phyloP scores from a whole-genome alignment of 2,888 invertebrate genomes.

The Thumatha senex region DNA sequence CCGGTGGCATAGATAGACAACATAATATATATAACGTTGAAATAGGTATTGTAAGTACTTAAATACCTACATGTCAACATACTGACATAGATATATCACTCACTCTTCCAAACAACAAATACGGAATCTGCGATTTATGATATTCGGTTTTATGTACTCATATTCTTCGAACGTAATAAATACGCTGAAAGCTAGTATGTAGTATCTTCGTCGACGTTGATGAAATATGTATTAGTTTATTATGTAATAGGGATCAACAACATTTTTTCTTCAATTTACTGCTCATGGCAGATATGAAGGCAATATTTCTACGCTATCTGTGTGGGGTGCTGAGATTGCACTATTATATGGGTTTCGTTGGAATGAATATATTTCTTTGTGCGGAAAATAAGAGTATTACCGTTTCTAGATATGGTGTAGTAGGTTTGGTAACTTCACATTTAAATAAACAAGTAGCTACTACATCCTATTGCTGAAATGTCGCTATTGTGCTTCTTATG shows the following conservation, averaged over 20 bases:
- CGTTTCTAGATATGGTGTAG: slow-evolving; percentile 31
- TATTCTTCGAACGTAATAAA: slow-evolving; percentile 23
- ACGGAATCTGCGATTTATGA: slow-evolving; percentile 12
- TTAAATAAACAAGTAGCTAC: too few relatives aligned
- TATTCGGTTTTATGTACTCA: slow-evolving; percentile 8
- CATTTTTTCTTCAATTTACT: slow-evolving; percentile 66
- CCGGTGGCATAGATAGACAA: slow-evolving; percentile 12
- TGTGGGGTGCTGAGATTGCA: slow-evolving; percentile 65
- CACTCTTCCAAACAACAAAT: slow-evolving; percentile 5
- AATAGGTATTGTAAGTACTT: not conserved
- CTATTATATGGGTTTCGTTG: slow-evolving; percentile 58
- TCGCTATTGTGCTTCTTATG: too few relatives aligned
- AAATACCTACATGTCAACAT: not conserved
- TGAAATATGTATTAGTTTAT: slow-evolving; percentile 66
- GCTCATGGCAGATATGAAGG: slow-evolving; percentile 61
- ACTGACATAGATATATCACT: not conserved
- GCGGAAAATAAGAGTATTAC: slow-evolving; percentile 36
- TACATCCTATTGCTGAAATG: too few relatives aligned
- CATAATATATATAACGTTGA: slow-evolving; percentile 4
- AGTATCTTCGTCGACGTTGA: slow-evolving; percentile 44
- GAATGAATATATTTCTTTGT: slow-evolving; percentile 39
- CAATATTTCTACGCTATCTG: slow-evolving; percentile 67
- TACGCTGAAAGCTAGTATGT: slow-evolving; percentile 5
- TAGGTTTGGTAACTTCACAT: not conserved
- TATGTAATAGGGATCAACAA: slow-evolving; percentile 57